Conservation (phyloP, 2,888 invertebrate genomes). For the Pollenia labialis region DNA sequence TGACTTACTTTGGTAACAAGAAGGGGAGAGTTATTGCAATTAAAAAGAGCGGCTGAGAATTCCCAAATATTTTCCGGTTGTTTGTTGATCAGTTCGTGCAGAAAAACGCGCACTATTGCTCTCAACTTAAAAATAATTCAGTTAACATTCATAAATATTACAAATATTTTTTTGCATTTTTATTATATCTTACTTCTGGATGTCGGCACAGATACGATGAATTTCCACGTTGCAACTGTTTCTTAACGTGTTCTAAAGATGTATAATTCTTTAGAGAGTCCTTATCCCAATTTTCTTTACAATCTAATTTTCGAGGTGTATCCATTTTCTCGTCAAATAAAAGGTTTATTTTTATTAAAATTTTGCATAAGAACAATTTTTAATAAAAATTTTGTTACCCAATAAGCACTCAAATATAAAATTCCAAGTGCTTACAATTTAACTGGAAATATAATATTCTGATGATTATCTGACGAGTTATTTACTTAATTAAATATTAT, state of each 20-base stretch:
- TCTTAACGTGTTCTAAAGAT: slow-evolving; percentile 24
- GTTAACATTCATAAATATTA: not conserved
- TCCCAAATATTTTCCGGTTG: slow-evolving; percentile 75
- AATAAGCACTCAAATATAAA: too few species aligned
- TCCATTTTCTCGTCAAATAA: slow-evolving; percentile 18
- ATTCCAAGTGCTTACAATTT: too few species aligned
- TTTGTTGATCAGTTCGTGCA: slow-evolving; percentile 77
- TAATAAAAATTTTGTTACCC: too few species aligned
- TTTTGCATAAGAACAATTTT: too few species aligned
- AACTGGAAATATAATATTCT: too few species aligned
- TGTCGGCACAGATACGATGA: slow-evolving; percentile 53
- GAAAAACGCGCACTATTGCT: slow-evolving; percentile 78
- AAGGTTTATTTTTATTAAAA: too few species aligned
- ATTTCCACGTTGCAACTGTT: slow-evolving; percentile 46
- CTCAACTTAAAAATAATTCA: slow-evolving; percentile 75
- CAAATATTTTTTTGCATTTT: not conserved
- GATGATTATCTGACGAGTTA: too few species aligned
- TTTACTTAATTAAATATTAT: too few species aligned
- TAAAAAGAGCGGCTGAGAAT: slow-evolving; percentile 77
- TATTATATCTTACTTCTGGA: slow-evolving; percentile 51
- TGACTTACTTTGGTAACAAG: slow-evolving; percentile 74
- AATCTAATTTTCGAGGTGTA: slow-evolving; percentile 14
- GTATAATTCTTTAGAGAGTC: slow-evolving; percentile 24
- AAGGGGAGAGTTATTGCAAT: slow-evolving; percentile 75
- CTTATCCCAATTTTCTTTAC: slow-evolving; percentile 19